A percentile compares a stretch with the other conserved stretches of the same genome.
These are phyloP conservation scores for Aphidius ervi DNA, from an alignment of 1,140 invertebrate species.

Conservation along the genomic window DNA sequence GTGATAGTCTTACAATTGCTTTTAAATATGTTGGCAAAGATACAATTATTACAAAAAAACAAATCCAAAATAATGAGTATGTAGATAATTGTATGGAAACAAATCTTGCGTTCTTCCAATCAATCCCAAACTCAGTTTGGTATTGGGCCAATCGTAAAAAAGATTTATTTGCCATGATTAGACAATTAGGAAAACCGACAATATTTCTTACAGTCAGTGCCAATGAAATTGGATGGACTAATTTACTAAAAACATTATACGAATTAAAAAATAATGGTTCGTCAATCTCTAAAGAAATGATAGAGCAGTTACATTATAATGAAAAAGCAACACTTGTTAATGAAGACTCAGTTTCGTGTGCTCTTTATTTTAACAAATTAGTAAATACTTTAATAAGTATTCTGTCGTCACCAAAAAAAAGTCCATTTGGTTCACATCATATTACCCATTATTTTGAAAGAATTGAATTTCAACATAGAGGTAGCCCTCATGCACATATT, in stretches of 20 bases:
- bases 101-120: conserved; percentile 24
- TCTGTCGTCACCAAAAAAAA: conserved; percentile 24
- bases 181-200: conserved; percentile 35
- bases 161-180: conserved; percentile 42
- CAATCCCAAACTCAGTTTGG: conserved; percentile 20
- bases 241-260: conserved; percentile 40
- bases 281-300: not conserved
- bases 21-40: conserved; percentile 27
- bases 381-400: conserved; percentile 30
- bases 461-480: conserved; percentile 43
- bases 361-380: conserved; percentile 40
- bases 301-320: conserved; percentile 24
- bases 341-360: conserved; percentile 39
- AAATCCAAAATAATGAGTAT: conserved; percentile 14
- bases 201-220: conserved; percentile 32
- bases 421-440: conserved; percentile 30
- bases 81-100: conserved; percentile 22
- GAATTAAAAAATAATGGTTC: not conserved
- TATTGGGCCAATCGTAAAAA: conserved; percentile 41
- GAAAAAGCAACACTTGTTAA: conserved; percentile 38
- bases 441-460: conserved; percentile 34
- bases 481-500: conserved; percentile 39
- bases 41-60: conserved; percentile 15
- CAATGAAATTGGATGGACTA: conserved; percentile 38
- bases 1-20: conserved; percentile 20